Percentiles rank a stretch among this genome's conserved stretches.
These are phyloP conservation scores for Diceros bicornis DNA, from an alignment of 2,797 vertebrate genomes.

Conservation along the genomic window DNA sequence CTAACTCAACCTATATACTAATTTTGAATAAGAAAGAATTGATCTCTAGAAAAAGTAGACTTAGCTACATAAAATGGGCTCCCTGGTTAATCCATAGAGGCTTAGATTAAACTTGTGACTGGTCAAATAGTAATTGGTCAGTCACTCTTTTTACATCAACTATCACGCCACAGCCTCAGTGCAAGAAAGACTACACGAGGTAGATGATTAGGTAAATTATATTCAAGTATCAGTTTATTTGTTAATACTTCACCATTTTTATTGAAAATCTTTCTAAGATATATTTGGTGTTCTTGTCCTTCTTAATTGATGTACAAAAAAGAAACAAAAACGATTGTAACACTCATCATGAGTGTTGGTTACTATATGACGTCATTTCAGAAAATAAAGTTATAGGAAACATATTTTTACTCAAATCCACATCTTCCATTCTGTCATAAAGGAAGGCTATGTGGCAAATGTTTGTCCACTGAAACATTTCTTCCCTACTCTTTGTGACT, in stretches of 20 bases:
- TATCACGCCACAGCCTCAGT: rapidly evolving
- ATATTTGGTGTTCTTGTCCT: neutral
- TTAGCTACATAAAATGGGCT: neutral
- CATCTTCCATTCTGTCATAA: neutral
- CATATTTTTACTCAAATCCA: neutral
- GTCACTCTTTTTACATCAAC: neutral
- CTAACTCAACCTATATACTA: neutral
- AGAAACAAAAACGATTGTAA: neutral
- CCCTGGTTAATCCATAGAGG: neutral
- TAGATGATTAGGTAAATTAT: neutral
- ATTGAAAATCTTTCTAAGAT: neutral
- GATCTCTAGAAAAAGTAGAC: neutral
- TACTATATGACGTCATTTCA: neutral
- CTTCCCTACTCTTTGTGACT: rapidly evolving
- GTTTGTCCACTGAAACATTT: neutral
- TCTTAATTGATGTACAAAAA: neutral
- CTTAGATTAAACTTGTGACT: neutral
- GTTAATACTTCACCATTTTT: neutral
- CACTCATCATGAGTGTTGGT: neutral
- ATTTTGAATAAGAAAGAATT: neutral
- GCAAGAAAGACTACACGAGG: neutral
- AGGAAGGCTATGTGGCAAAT: neutral
- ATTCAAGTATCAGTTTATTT: neutral
- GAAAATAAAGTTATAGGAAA: neutral
- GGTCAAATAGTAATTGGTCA: neutral